Evolutionary conservation across 2,113 vertebrate species (phyloP).

Genomic region (Opisthocomus hoazin): DNA sequence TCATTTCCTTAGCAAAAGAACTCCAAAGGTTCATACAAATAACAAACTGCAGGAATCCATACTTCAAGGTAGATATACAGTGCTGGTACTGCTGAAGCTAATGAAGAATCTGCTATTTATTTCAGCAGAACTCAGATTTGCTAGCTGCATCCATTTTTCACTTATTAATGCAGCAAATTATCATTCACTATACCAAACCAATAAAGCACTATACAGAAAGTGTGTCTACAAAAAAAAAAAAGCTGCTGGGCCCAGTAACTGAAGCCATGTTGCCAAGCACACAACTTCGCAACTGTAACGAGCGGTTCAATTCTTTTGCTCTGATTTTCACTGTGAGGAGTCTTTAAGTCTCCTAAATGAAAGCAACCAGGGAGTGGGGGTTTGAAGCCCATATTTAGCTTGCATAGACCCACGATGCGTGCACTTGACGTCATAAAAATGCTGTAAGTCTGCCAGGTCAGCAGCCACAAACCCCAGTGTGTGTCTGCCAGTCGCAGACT

Average conservation of each 20-base stretch:
- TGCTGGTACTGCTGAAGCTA: not conserved
- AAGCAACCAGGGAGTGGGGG: rapidly evolving
- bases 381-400: not conserved
- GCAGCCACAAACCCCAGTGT: conserved; percentile 30
- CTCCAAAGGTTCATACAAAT: not conserved
- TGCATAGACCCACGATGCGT: not conserved
- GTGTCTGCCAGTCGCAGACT: not conserved
- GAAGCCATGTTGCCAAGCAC: not conserved
- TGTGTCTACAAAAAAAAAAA: not conserved
- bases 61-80: not conserved
- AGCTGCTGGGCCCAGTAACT: not conserved
- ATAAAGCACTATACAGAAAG: not conserved
- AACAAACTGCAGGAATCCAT: not conserved
- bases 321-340: not conserved
- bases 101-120: not conserved
- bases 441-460: conserved; percentile 16
- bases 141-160: not conserved
- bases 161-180: not conserved
- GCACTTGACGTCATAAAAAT: conserved; percentile 3
- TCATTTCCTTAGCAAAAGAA: not conserved
- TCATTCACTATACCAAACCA: not conserved
- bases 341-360: not conserved
- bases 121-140: not conserved
- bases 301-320: not conserved
- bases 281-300: not conserved